Conservation (phyloP, 1,140 invertebrate species). For the Meteorus sp. region DNA sequence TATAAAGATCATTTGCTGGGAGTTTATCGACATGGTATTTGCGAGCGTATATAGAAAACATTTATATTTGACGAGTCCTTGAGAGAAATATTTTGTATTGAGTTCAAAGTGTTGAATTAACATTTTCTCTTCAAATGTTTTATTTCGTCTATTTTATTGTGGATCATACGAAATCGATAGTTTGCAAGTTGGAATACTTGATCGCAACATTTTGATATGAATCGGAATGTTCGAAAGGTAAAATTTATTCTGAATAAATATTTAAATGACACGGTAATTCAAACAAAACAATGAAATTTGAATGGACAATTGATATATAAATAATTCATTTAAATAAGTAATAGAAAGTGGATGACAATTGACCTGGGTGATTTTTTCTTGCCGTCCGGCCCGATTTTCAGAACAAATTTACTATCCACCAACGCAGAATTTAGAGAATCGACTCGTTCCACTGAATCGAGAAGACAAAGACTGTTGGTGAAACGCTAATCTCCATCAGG, state of each 20-base stretch:
- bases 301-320: constrained; percentile 25
- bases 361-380: constrained; percentile 27
- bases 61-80: neutral
- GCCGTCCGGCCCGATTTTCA: too few species aligned
- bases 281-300: constrained; percentile 22
- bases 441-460: too few species aligned
- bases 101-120: neutral
- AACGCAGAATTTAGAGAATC: too few species aligned
- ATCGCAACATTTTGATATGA: neutral
- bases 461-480: too few species aligned
- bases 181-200: neutral
- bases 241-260: constrained; percentile 15
- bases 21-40: neutral
- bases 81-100: neutral
- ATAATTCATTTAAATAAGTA: constrained; percentile 27
- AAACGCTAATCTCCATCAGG: too few species aligned
- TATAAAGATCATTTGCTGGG: neutral
- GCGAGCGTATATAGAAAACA: too few species aligned
- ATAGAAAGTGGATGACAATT: constrained; percentile 28
- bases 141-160: neutral
- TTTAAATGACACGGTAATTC: too few species aligned
- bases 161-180: neutral
- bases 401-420: too few species aligned
- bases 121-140: neutral
- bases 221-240: constrained; percentile 13